phyloP scores from a whole-genome alignment of 2,113 vertebrate species.

The Tachycineta bicolor region DNA sequence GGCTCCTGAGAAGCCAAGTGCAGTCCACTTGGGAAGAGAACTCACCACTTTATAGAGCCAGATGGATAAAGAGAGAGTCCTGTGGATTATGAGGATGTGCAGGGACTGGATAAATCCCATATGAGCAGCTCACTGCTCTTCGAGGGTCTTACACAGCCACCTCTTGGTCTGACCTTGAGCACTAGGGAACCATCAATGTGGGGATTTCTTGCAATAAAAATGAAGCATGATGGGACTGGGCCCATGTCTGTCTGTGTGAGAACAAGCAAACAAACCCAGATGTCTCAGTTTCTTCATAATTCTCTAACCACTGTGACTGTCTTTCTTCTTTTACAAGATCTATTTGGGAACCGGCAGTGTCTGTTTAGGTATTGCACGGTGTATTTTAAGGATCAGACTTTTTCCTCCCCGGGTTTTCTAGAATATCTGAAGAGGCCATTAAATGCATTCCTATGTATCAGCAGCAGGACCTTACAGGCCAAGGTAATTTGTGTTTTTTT shows the following conservation, averaged over 20 bases:
- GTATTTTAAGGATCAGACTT: background rate
- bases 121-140: background rate
- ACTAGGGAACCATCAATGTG: background rate
- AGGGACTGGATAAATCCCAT: background rate
- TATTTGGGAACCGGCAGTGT: background rate
- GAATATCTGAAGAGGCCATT: background rate
- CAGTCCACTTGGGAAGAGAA: background rate
- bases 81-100: background rate
- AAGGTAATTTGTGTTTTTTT: background rate
- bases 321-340: background rate
- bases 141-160: background rate
- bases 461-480: background rate
- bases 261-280: background rate
- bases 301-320: background rate
- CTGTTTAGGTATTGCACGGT: background rate
- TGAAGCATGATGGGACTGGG: rapidly evolving
- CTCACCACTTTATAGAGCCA: background rate
- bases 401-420: background rate
- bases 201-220: background rate
- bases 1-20: background rate
- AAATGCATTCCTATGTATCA: background rate
- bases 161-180: rapidly evolving
- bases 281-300: background rate
- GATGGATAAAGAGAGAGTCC: background rate
- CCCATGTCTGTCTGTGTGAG: background rate